A percentile compares a stretch with the other conserved stretches of the same genome.
Conservation (phyloP, 2,113 vertebrate genomes). For the Struthio camelus region DNA sequence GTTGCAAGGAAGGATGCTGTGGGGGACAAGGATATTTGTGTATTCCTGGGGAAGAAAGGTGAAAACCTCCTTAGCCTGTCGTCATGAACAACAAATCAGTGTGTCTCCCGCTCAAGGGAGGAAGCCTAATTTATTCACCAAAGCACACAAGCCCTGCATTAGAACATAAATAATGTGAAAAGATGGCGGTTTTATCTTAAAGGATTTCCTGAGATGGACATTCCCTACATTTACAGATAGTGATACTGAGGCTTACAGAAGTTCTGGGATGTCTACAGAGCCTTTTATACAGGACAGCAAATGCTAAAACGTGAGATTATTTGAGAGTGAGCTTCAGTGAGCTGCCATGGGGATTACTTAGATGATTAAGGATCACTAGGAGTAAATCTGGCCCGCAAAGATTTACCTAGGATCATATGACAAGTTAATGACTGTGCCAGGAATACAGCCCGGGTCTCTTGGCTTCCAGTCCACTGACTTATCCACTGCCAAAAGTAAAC, state of each 20-base stretch:
- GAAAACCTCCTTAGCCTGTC: not conserved
- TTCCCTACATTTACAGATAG: not conserved
- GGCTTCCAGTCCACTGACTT: conserved; percentile 17
- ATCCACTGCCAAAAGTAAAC: not conserved
- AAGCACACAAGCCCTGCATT: not conserved
- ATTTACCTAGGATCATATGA: conserved; percentile 1
- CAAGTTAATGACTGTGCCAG: not conserved
- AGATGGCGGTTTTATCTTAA: not conserved
- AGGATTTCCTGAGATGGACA: not conserved
- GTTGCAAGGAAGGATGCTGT: not conserved
- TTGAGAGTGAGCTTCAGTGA: not conserved
- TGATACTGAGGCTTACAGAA: not conserved
- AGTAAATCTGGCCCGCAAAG: not conserved
- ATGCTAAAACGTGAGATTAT: not conserved
- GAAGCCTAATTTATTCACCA: not conserved
- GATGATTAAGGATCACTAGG: not conserved
- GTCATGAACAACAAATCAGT: not conserved
- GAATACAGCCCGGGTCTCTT: not conserved
- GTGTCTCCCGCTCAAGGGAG: not conserved
- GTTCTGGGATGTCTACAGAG: not conserved
- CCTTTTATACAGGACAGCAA: not conserved
- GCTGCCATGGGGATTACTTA: not conserved
- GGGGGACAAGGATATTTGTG: not conserved
- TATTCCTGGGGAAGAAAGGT: not conserved
- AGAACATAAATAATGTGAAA: not conserved